Percentiles rank a stretch among this genome's conserved stretches.
Evolutionary conservation across 2,797 vertebrate genomes (phyloP).

Genomic region (Phylloscopus collybita): DNA sequence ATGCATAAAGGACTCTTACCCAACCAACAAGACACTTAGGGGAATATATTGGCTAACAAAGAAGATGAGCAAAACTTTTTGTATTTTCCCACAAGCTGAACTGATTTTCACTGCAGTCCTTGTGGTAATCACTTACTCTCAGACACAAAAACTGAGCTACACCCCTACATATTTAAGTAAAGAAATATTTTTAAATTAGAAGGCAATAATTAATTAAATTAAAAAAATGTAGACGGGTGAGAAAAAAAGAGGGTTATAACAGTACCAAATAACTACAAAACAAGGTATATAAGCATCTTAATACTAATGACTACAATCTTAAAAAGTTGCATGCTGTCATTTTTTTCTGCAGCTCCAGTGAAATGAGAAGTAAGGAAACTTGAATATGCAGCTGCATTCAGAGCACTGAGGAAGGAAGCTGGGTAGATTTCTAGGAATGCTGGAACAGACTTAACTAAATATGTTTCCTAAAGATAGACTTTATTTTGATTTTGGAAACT

Average conservation of each 20-base stretch:
- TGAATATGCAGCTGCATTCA: neutral
- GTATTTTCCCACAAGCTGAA: neutral
- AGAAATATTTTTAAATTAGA: neutral
- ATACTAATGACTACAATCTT: neutral
- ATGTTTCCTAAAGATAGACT: conserved; percentile 5
- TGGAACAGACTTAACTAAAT: neutral
- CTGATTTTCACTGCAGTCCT: neutral
- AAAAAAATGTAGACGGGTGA: neutral
- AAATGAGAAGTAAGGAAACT: neutral
- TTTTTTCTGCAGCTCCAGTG: neutral
- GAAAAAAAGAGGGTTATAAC: neutral
- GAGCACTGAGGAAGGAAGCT: neutral
- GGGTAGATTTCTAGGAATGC: neutral
- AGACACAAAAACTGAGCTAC: neutral
- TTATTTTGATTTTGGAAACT: neutral
- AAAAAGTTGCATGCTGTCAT: neutral
- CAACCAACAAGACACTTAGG: neutral
- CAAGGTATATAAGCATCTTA: neutral
- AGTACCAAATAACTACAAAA: neutral
- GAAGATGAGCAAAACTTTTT: neutral
- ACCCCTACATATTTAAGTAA: neutral
- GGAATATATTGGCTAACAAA: neutral
- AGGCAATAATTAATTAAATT: neutral
- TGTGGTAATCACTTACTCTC: neutral
- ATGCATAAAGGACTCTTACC: neutral